These are phyloP conservation scores for Lordiphosa mommai DNA, from an alignment of 1,140 invertebrate species.

Conservation along the genomic window DNA sequence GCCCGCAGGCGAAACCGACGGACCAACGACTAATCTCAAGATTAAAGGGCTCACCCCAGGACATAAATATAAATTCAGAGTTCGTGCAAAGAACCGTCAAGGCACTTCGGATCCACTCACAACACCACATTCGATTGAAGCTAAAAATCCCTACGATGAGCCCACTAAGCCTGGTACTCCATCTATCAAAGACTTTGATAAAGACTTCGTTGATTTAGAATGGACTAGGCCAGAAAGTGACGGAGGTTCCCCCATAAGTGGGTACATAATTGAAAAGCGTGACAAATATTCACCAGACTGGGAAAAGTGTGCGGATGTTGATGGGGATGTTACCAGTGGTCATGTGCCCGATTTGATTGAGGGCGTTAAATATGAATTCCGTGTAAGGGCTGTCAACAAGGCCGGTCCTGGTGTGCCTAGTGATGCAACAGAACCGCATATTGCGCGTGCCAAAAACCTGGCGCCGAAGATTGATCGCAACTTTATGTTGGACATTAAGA, in stretches of 20 bases:
- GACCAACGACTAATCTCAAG: slow-evolving; percentile 86
- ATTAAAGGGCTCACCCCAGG: slow-evolving; percentile 91
- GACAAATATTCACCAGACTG: slow-evolving; percentile 93
- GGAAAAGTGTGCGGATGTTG: slow-evolving; percentile 92
- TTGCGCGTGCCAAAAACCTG: slow-evolving; percentile 94
- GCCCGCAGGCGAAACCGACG: slow-evolving; percentile 92
- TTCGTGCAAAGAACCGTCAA: slow-evolving; percentile 96
- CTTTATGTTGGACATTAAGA: slow-evolving; percentile 94
- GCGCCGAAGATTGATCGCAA: slow-evolving; percentile 96
- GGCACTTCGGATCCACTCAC: slow-evolving; percentile 97
- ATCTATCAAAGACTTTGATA: slow-evolving; percentile 94
- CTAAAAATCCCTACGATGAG: slow-evolving; percentile 98
- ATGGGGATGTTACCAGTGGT: slow-evolving; percentile 90
- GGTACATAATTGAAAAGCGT: slow-evolving; percentile 97
- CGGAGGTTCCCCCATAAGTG: slow-evolving; percentile 93
- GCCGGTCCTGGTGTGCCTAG: slow-evolving; percentile 95
- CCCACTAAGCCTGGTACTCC: slow-evolving; percentile 93
- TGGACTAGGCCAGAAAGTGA: slow-evolving; percentile 93
- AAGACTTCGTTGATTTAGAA: slow-evolving; percentile 95
- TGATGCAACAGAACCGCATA: slow-evolving; percentile 91
- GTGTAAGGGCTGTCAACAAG: slow-evolving; percentile 96
- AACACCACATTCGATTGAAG: slow-evolving; percentile 93
- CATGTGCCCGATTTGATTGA: slow-evolving; percentile 93
- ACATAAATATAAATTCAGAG: slow-evolving; percentile 98
- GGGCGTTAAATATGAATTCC: slow-evolving; percentile 96